Evolutionary conservation across 2,113 vertebrate species (phyloP).

Genomic region (Hypanus sabinus): DNA sequence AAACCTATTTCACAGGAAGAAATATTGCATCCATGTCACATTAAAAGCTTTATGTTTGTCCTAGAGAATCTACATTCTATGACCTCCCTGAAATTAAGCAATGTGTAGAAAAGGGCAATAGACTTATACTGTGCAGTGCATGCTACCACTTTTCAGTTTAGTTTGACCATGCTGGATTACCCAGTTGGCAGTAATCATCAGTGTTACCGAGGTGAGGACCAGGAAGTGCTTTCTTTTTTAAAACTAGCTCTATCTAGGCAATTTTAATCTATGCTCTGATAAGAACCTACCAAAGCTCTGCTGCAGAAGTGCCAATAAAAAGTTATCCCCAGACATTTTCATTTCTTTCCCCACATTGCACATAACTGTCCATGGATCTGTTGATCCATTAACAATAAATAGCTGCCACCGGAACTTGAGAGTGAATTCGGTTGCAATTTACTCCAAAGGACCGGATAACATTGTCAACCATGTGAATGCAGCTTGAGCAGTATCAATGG

Average conservation of each 20-base stretch:
- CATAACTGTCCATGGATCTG: not conserved
- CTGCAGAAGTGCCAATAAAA: not conserved
- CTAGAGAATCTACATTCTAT: not conserved
- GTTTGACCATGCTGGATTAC: not conserved
- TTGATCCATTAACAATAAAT: constrained; percentile 14
- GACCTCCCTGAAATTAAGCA: not conserved
- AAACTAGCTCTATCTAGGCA: not conserved
- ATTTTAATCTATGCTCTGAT: not conserved
- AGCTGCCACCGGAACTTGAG: not conserved
- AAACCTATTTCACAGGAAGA: not conserved
- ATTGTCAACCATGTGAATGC: not conserved
- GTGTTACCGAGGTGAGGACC: not conserved
- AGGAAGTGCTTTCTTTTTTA: not conserved
- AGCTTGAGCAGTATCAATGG: not conserved
- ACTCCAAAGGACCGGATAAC: not conserved
- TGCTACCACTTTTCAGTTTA: not conserved
- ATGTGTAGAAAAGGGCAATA: not conserved
- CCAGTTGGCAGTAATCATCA: not conserved
- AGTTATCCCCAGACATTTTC: not conserved
- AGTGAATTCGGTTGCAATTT: constrained; percentile 2
- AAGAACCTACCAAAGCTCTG: not conserved
- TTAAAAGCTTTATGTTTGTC: not conserved
- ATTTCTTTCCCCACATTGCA: not conserved
- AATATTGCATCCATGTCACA: not conserved
- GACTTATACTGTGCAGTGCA: not conserved